Base-by-base conservation (phyloP, 1,140 invertebrate species). In the Gyrodactylus salaris region DNA sequence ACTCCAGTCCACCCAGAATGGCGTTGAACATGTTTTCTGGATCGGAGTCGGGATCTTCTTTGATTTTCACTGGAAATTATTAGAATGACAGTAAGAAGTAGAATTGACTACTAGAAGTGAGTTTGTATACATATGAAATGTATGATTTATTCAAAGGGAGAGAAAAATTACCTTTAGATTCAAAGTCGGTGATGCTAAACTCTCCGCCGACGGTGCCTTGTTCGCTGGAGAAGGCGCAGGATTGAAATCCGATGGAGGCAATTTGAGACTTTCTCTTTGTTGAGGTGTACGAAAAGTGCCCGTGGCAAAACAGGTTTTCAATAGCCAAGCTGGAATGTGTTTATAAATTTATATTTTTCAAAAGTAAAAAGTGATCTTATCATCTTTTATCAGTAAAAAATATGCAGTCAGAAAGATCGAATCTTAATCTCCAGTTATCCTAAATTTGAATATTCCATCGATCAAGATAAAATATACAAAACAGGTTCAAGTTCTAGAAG, bases 141-240 rank as follows among this genome's bases (percentile, higher is more conserved):
- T n/a, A n/a, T n/a, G n/a, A n/a, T n/a, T n/a, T n/a, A n/a, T n/a
- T n/a, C n/a, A n/a, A n/a, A n/a, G n/a, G n/a, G n/a, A n/a, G n/a
- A n/a, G n/a, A n/a, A n/a, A n/a, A n/a, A n/a, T n/a, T n/a, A 88
- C 86, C 85, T 76, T 86, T 88, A 1, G 88, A 89, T 78, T 90
- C 86, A 73, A 94, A 88, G 78, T 87, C 86, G 76, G 88, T 87
- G 7, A 96, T 83, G 78, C 91, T 88, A 77, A 96, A 90, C 71
- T 86, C 88, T 68, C 92, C 91, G 79, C 91, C 91, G 20, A 95
- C 89, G 78, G 95, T 94, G 76, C 92, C 92, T 72, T 89, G 89
- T 80, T 91, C 90, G 91, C 90, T 79, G 95, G 91, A 69, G 95
- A 83, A 75, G 87, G 86, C 0, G 89, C 92, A n/a, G 88, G 87